phyloP scores from a whole-genome alignment of 2,113 vertebrate species.

The Urocitellus parryii region DNA sequence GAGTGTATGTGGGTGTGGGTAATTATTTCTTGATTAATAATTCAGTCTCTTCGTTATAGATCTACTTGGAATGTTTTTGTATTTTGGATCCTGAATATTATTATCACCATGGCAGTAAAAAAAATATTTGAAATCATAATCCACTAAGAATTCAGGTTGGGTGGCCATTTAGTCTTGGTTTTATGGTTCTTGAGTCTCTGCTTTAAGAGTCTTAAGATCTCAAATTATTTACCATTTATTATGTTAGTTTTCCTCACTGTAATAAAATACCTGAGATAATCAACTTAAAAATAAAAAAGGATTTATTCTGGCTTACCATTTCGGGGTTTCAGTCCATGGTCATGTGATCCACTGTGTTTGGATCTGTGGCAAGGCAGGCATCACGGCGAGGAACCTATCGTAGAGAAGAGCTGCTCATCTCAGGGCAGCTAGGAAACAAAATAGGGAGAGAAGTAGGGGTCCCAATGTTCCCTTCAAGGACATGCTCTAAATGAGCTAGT shows the following conservation, averaged over 20 bases:
- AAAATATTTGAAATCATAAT: slow-evolving; percentile 2
- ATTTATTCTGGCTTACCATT: neutral
- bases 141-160: neutral
- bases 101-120: neutral
- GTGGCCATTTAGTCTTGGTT: neutral
- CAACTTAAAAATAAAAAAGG: neutral
- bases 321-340: neutral
- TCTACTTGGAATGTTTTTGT: neutral
- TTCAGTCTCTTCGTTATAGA: slow-evolving; percentile 1
- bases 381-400: neutral
- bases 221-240: neutral
- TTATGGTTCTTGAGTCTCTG: neutral
- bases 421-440: neutral
- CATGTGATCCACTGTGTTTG: neutral
- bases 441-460: neutral
- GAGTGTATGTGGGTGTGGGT: neutral
- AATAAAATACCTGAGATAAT: neutral
- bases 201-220: slow-evolving; percentile 4
- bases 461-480: neutral
- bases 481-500: neutral
- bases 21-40: neutral
- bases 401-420: neutral
- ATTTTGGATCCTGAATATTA: neutral
- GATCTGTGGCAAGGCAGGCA: neutral
- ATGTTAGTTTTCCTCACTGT: neutral